A percentile compares a stretch with the other conserved stretches of the same genome.
Conservation (phyloP, 2,888 invertebrate species). For the Arenicola marina region DNA sequence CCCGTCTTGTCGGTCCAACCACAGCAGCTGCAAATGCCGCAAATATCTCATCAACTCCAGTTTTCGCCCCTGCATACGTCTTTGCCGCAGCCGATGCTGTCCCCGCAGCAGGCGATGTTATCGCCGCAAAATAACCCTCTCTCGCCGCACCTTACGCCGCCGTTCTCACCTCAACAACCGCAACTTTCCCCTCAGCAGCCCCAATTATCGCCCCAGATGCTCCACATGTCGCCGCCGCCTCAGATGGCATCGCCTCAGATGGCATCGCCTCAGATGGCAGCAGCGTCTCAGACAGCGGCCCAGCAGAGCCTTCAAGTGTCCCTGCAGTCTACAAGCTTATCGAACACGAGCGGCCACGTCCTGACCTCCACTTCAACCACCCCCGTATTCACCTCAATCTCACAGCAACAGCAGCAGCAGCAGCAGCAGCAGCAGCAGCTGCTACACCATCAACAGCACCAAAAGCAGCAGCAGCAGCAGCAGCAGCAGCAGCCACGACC, state of each 20-base stretch:
- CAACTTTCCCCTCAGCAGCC: constrained; percentile 12
- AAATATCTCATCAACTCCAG: constrained; percentile 9
- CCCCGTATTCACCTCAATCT: too few relatives aligned
- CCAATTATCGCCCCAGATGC: constrained; percentile 5
- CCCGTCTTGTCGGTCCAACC: too few relatives aligned
- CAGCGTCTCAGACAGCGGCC: too few relatives aligned
- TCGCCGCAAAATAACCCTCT: not conserved
- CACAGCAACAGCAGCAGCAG: constrained; percentile 9
- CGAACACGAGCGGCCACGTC: too few relatives aligned
- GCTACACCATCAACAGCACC: constrained; percentile 7
- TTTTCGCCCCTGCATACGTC: not conserved
- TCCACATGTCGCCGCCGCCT: too few relatives aligned
- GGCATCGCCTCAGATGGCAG: not conserved
- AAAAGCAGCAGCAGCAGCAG: constrained; percentile 13
- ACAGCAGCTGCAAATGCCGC: constrained; percentile 12
- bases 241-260: not conserved
- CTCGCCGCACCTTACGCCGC: constrained; percentile 8
- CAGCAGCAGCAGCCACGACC: constrained; percentile 11
- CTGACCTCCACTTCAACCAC: not conserved
- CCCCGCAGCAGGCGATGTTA: not conserved
- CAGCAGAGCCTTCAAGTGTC: too few relatives aligned
- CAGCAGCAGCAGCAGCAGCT: not conserved
- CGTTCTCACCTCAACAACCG: constrained; percentile 3
- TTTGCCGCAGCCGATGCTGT: not conserved
- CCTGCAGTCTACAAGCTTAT: too few relatives aligned